Evolutionary conservation across 2,113 vertebrate genomes (phyloP).

Genomic region (Trichomycterus rosablanca): DNA sequence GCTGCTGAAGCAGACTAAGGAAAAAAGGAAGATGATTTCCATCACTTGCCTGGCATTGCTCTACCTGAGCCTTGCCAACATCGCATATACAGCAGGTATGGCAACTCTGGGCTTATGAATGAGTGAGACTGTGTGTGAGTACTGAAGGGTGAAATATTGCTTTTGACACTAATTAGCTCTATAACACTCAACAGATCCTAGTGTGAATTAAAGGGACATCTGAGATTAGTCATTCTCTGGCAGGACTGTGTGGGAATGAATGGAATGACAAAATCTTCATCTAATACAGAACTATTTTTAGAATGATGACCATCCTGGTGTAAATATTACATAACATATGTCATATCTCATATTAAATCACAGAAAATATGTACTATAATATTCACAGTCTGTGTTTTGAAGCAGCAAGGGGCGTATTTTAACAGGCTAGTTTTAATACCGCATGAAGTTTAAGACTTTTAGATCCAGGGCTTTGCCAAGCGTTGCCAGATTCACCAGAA

Average conservation of each 20-base stretch:
- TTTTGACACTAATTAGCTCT: neutral
- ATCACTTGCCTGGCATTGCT: slow-evolving; percentile 82
- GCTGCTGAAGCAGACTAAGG: slow-evolving; percentile 63
- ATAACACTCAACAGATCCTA: neutral
- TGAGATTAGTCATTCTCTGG: neutral
- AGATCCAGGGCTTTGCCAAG: too few relatives aligned
- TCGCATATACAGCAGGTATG: slow-evolving; percentile 78
- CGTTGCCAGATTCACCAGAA: too few relatives aligned
- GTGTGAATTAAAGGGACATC: neutral
- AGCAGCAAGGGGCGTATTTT: too few relatives aligned
- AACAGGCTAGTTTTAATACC: too few relatives aligned
- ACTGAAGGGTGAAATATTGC: slow-evolving; percentile 4
- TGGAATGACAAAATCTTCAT: neutral
- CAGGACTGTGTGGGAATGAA: neutral
- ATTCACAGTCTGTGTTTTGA: too few relatives aligned
- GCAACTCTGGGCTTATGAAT: slow-evolving; percentile 21
- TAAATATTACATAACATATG: too few relatives aligned
- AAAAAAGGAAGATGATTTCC: slow-evolving; percentile 74
- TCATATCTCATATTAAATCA: too few relatives aligned
- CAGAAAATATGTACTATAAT: too few relatives aligned
- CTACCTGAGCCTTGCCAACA: slow-evolving; percentile 78
- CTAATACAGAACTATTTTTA: neutral
- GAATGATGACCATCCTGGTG: too few relatives aligned
- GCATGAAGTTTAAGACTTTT: too few relatives aligned
- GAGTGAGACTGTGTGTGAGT: too few relatives aligned